A percentile compares a stretch with the other conserved stretches of the same genome.
Conservation (phyloP, 2,797 vertebrate genomes). For the Danio kyathit region DNA sequence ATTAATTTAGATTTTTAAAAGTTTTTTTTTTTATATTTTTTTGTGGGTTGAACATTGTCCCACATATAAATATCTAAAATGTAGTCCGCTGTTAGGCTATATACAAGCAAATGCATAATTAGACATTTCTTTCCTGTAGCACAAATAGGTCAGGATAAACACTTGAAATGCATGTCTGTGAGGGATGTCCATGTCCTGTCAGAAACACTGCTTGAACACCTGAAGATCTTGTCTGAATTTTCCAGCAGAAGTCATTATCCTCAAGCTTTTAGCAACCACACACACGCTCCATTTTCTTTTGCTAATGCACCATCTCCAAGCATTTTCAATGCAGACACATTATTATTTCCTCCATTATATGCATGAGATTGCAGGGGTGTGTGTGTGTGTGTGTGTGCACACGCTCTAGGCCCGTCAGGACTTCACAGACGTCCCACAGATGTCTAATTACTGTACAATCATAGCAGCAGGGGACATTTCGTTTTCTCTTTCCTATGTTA, state of each 20-base stretch:
- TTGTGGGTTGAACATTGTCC: too few species aligned
- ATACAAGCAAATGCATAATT: too few species aligned
- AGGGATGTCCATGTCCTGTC: neutral
- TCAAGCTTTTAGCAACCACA: conserved; percentile 11
- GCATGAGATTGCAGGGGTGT: conserved; percentile 28
- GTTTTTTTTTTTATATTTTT: too few species aligned
- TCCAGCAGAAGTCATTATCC: conserved; percentile 18
- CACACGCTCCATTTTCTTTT: conserved; percentile 18
- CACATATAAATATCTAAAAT: too few species aligned
- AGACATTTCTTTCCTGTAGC: too few species aligned
- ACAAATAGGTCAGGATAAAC: too few species aligned
- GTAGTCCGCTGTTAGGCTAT: too few species aligned
- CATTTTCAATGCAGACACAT: conserved; percentile 27
- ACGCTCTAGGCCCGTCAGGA: conserved; percentile 59
- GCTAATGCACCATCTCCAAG: conserved; percentile 33
- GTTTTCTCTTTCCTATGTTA: conserved; percentile 60
- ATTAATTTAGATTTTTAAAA: too few species aligned
- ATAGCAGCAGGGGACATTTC: conserved; percentile 65
- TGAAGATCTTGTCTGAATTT: neutral
- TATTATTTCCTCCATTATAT: conserved; percentile 48
- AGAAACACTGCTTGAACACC: neutral
- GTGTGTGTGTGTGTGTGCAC: neutral
- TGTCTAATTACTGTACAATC: conserved; percentile 85
- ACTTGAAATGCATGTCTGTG: too few species aligned
- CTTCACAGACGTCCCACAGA: conserved; percentile 66